A percentile compares a stretch with the other conserved stretches of the same genome.
Evolutionary conservation across 2,113 vertebrate genomes (phyloP).

Genomic region (Lathamus discolor): DNA sequence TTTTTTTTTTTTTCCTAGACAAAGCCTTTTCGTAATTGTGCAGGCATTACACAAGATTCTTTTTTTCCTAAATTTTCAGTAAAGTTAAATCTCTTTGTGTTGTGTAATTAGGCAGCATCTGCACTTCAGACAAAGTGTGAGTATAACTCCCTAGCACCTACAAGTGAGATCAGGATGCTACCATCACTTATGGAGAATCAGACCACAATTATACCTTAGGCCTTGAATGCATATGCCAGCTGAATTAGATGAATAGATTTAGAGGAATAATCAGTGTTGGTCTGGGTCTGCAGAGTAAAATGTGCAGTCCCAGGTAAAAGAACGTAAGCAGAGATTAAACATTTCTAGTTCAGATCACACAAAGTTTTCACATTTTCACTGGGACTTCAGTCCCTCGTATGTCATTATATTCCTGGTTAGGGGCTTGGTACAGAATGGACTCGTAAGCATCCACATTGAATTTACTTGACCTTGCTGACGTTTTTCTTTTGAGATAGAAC

Average conservation of each 20-base stretch:
- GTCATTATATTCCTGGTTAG: neutral
- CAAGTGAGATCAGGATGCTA: neutral
- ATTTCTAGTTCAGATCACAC: neutral
- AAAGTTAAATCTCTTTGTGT: neutral
- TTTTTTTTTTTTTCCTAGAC: neutral
- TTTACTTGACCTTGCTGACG: neutral
- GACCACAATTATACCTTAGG: neutral
- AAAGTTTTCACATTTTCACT: neutral
- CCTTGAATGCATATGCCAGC: neutral
- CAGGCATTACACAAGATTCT: neutral
- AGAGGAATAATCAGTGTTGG: neutral
- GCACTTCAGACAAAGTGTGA: neutral
- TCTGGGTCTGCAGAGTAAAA: neutral
- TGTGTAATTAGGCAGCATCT: neutral
- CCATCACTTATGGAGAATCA: neutral
- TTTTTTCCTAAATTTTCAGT: neutral
- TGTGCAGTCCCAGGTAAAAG: neutral
- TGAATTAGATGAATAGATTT: neutral
- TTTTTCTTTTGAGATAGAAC: neutral
- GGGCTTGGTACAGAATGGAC: neutral
- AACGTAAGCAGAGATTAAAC: neutral
- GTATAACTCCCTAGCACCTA: neutral
- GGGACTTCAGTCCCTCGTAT: neutral
- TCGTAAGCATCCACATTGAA: neutral
- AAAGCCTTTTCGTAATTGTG: slow-evolving; percentile 6